Percentiles rank a stretch among this genome's conserved stretches.
phyloP scores from a whole-genome alignment of 2,888 invertebrate species.

The Drosophila monieri region DNA sequence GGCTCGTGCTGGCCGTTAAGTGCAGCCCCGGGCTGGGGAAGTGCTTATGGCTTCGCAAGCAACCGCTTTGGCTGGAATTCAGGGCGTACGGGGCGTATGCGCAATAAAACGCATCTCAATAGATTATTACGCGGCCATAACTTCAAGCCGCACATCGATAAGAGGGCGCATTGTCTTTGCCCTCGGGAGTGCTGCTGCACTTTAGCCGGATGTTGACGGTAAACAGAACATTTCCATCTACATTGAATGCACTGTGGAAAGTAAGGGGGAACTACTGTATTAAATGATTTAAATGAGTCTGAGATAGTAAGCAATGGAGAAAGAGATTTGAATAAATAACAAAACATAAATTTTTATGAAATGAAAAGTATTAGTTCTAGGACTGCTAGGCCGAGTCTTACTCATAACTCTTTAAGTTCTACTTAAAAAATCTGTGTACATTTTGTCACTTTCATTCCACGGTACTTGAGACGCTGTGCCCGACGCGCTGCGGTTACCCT shows the following conservation, averaged over 20 bases:
- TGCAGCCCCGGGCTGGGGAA: slow-evolving; percentile 43
- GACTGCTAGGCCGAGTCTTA: too few species aligned
- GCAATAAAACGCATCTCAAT: slow-evolving; percentile 74
- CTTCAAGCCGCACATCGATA: slow-evolving; percentile 64
- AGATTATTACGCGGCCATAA: slow-evolving; percentile 72
- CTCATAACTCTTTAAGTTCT: too few species aligned
- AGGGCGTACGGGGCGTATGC: slow-evolving; percentile 54
- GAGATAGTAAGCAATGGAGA: neutral
- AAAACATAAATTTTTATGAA: too few species aligned
- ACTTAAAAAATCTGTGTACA: neutral
- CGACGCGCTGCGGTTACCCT: slow-evolving; percentile 67
- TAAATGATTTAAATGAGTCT: neutral
- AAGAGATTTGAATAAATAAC: too few species aligned
- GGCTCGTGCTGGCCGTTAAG: slow-evolving; percentile 67
- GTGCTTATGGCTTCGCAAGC: slow-evolving; percentile 6
- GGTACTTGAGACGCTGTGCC: slow-evolving; percentile 25
- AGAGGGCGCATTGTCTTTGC: slow-evolving; percentile 49
- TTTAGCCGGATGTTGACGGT: slow-evolving; percentile 56
- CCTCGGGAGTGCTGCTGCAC: slow-evolving; percentile 46
- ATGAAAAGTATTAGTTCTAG: too few species aligned
- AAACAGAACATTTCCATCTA: slow-evolving; percentile 63
- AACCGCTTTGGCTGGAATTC: slow-evolving; percentile 27
- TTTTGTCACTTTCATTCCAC: slow-evolving; percentile 10
- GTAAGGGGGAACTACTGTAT: neutral
- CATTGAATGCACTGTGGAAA: slow-evolving; percentile 49